Percentiles rank a stretch among this genome's conserved stretches.
Evolutionary conservation across 1,140 invertebrate species (phyloP).

Genomic region (Medauroidea extradentata): DNA sequence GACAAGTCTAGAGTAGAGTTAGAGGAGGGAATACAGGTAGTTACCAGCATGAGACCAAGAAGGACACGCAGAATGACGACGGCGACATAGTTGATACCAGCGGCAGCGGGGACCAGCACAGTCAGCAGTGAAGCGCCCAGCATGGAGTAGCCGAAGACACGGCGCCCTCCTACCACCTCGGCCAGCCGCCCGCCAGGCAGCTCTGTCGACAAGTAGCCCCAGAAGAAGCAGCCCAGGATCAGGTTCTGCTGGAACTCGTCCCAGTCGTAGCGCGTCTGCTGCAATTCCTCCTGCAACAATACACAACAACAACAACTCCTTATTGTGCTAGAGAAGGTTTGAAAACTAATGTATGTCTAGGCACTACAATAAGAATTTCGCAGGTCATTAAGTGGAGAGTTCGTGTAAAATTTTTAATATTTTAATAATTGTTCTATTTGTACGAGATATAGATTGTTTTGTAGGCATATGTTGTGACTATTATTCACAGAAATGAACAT

Average conservation of each 20-base stretch:
- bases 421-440: too few relatives aligned
- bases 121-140: conserved; percentile 76
- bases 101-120: conserved; percentile 71
- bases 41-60: conserved; percentile 65
- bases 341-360: too few relatives aligned
- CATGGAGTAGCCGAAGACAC: conserved; percentile 81
- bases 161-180: conserved; percentile 75
- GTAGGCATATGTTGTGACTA: too few relatives aligned
- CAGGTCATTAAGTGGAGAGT: too few relatives aligned
- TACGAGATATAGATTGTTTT: too few relatives aligned
- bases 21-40: conserved; percentile 11
- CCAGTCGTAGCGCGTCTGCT: conserved; percentile 57
- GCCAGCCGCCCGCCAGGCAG: conserved; percentile 80
- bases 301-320: too few relatives aligned
- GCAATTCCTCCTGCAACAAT: conserved; percentile 23
- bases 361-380: too few relatives aligned
- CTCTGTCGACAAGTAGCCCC: conserved; percentile 85
- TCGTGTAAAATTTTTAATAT: too few relatives aligned
- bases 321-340: too few relatives aligned
- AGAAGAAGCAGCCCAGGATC: conserved; percentile 82
- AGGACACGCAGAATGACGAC: conserved; percentile 59
- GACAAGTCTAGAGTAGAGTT: too few relatives aligned
- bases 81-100: conserved; percentile 55
- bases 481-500: too few relatives aligned
- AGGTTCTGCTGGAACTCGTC: conserved; percentile 68